These are phyloP conservation scores for Candidula unifasciata DNA, from an alignment of 2,888 invertebrate genomes.

Conservation along the genomic window DNA sequence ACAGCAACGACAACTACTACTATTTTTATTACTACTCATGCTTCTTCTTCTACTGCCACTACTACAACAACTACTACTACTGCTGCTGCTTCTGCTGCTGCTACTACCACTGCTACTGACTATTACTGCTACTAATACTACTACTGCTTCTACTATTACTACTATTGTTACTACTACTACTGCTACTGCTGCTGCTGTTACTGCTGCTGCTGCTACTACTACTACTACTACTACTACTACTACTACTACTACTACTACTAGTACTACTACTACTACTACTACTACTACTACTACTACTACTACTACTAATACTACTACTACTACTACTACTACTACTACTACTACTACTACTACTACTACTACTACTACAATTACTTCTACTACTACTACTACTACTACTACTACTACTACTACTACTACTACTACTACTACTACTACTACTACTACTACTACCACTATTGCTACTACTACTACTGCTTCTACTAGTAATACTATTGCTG, in stretches of 20 bases:
- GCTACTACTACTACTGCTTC: constrained; percentile 6
- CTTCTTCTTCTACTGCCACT: not conserved
- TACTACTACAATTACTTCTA: not conserved
- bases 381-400: constrained; percentile 11
- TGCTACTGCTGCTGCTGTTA: too few species aligned
- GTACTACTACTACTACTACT: not conserved
- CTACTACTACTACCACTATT: constrained; percentile 22
- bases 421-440: constrained; percentile 2
- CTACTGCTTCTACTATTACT: not conserved
- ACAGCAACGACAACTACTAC: not conserved
- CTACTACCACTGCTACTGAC: not conserved
- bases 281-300: not conserved
- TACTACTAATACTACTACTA: not conserved
- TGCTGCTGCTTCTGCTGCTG: constrained; percentile 2
- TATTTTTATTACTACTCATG: not conserved
- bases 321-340: not conserved
- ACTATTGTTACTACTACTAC: not conserved
- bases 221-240: too few species aligned
- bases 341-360: constrained; percentile 10
- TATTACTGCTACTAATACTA: not conserved
- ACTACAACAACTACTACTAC: constrained; percentile 7
- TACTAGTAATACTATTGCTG: not conserved
- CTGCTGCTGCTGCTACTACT: too few species aligned
- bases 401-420: constrained; percentile 11
- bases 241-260: too few species aligned